A percentile compares a stretch with the other conserved stretches of the same genome.
phyloP scores from a whole-genome alignment of 23 tunicate species.

The Corella eumyota region DNA sequence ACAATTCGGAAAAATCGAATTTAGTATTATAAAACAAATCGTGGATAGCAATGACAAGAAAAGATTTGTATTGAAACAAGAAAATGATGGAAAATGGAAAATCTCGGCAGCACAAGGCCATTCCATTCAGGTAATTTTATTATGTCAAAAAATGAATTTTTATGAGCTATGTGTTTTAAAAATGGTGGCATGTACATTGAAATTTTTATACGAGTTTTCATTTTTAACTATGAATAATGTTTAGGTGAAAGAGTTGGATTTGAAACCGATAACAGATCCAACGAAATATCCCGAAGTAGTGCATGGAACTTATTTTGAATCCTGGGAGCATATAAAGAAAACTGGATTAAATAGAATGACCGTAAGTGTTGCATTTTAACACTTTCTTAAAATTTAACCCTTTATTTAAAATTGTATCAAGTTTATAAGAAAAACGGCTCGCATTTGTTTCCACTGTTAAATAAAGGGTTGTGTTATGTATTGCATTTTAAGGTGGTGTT shows the following conservation, averaged over 20 bases:
- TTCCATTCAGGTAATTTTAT: slow-evolving; percentile 9
- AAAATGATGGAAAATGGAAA: background rate
- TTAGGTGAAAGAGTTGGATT: slow-evolving; percentile 16
- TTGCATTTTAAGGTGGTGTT: too few relatives aligned
- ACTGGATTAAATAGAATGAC: slow-evolving; percentile 48
- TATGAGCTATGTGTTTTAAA: background rate
- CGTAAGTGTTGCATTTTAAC: too few relatives aligned
- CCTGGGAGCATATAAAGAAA: slow-evolving; percentile 45
- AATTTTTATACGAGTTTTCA: background rate
- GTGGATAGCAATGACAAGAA: slow-evolving; percentile 27
- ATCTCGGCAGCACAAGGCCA: slow-evolving; percentile 66
- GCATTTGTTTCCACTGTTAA: too few relatives aligned
- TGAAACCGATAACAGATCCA: slow-evolving; percentile 25
- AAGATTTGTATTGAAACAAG: slow-evolving; percentile 21
- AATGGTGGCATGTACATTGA: background rate
- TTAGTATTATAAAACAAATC: slow-evolving; percentile 13
- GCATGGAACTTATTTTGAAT: slow-evolving; percentile 48
- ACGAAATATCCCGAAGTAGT: slow-evolving; percentile 10
- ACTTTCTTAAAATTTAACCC: too few relatives aligned
- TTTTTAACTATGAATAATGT: background rate
- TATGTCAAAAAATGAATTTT: background rate
- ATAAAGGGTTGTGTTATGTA: too few relatives aligned
- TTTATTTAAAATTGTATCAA: too few relatives aligned
- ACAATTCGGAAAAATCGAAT: background rate
- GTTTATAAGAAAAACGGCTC: too few relatives aligned